Percentiles rank a stretch among this genome's conserved stretches.
Evolutionary conservation across 2,797 vertebrate species (phyloP).

Genomic region (Oceanodroma leucorhoa): DNA sequence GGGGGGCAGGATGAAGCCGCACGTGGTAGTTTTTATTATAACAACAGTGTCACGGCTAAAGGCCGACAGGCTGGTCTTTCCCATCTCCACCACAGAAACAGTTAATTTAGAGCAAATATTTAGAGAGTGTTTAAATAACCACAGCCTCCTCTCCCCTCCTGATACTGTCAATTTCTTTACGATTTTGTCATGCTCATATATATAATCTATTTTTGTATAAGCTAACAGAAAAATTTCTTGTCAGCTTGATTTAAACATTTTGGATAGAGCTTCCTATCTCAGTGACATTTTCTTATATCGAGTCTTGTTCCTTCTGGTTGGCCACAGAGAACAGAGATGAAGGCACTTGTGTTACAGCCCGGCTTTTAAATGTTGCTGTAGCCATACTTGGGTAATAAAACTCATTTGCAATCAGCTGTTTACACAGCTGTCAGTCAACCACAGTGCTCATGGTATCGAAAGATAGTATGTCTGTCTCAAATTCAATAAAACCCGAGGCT

Average conservation of each 20-base stretch:
- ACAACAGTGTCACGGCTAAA: not conserved
- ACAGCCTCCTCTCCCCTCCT: not conserved
- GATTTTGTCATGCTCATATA: not conserved
- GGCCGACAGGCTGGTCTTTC: not conserved
- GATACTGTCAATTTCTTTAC: not conserved
- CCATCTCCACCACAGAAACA: not conserved
- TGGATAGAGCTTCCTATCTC: not conserved
- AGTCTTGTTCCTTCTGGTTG: not conserved
- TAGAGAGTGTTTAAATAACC: not conserved
- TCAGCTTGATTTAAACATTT: not conserved
- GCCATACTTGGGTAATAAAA: not conserved
- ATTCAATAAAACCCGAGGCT: not conserved
- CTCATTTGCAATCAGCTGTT: not conserved
- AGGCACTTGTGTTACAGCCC: not conserved
- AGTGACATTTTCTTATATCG: not conserved
- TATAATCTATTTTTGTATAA: not conserved
- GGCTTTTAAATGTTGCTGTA: not conserved
- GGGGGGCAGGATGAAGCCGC: accelerated
- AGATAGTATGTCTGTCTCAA: not conserved
- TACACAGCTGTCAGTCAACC: not conserved
- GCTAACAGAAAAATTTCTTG: not conserved
- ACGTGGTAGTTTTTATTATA: not conserved
- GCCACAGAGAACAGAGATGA: not conserved
- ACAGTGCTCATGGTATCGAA: not conserved
- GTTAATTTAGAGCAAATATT: not conserved